phyloP scores from a whole-genome alignment of 2,797 vertebrate species.

The Lacerta bilineata region DNA sequence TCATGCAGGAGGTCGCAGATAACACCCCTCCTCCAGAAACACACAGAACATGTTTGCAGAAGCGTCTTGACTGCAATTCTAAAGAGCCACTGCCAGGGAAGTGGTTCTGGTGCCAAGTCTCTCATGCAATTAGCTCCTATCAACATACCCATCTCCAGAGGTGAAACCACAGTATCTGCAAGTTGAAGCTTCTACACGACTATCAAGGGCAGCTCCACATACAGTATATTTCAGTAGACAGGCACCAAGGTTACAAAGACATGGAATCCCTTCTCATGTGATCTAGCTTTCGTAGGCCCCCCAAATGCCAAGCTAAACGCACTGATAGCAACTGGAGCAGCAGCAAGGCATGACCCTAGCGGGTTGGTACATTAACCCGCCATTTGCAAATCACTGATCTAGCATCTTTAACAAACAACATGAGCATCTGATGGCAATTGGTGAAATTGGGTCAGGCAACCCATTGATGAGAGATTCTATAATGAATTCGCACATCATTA shows the following conservation, averaged over 20 bases:
- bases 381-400: conserved; percentile 7
- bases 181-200: neutral
- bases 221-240: neutral
- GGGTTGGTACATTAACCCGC: neutral
- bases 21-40: too few relatives aligned
- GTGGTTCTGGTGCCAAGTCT: too few relatives aligned
- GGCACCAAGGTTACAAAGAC: too few relatives aligned
- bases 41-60: too few relatives aligned
- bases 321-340: neutral
- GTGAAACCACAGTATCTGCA: too few relatives aligned
- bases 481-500: conserved; percentile 50
- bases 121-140: neutral
- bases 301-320: neutral
- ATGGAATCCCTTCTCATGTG: neutral
- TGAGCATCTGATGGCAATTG: conserved; percentile 45
- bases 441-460: neutral
- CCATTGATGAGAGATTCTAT: conserved; percentile 45
- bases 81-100: neutral
- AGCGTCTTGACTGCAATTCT: too few relatives aligned
- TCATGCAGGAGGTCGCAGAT: too few relatives aligned
- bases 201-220: neutral
- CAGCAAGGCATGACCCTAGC: neutral
- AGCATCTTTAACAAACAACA: conserved; percentile 52
- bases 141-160: neutral
- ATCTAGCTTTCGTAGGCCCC: neutral